Base-by-base conservation (phyloP, 2,797 vertebrate species). In the Falco berigora region DNA sequence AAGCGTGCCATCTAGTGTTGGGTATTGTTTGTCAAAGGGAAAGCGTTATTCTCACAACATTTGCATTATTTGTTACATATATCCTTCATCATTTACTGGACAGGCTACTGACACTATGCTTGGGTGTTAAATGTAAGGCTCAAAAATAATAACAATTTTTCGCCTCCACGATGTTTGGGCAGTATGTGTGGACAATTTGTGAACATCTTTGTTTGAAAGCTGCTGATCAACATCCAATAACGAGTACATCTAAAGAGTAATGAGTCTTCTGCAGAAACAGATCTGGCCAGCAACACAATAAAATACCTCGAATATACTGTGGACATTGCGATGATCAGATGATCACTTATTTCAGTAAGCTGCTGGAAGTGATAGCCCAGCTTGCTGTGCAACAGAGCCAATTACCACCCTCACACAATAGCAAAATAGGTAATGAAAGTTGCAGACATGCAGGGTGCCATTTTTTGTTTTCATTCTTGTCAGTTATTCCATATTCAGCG, bases 1-100 rank as follows among this genome's bases (percentile, higher is more conserved):
- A 97, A 98, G 96, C 11, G 86, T 98, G 98, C 98, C 98, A 98
- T 96, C 98, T 98, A 98, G 98, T 94, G 98, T 90, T 92, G 61
- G 25, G 74, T 72, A 18, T 19, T 10, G 56, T 17, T 76, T 52
- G 79, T 15, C 12, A 10, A 66, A 27, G 46, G 23, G 12, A 34
- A 34, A 81, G 38, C 10, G 2, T 8, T 30, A 5, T 9, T 12
- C 55, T 32, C 0, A 0, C 59, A 20, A 9, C 4, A 44, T 28
- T 90, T 49, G 28, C 44, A 50, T 16, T 25, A 61, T 6, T 46
- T 1, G 0, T 21, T 32, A 61, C 28, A 61, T 14, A 6, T 1
- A 40, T 7, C 8, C 52, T 44, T 46, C 71, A 58, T 63, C 49
- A 23, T 40, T 58, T 56, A 14, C 30, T 40, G 61, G 32, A 27